phyloP scores from a whole-genome alignment of 2,888 invertebrate genomes.

The Tipula lateralis region DNA sequence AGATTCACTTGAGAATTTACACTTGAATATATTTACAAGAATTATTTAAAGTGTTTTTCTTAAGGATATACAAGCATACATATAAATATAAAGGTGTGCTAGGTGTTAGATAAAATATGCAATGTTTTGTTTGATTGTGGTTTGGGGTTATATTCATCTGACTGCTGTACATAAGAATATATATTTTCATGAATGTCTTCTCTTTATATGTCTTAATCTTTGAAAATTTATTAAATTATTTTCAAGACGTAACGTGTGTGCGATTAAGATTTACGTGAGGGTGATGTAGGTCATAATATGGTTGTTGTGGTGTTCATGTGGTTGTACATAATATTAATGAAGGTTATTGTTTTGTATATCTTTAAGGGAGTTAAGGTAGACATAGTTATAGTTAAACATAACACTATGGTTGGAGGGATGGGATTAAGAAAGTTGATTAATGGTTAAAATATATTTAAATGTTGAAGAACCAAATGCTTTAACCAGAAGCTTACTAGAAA shows the following conservation, averaged over 20 bases:
- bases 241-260: background rate
- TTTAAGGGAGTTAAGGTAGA: too few relatives aligned
- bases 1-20: background rate
- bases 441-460: too few relatives aligned
- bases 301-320: background rate
- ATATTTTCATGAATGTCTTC: background rate
- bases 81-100: background rate
- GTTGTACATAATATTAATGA: background rate
- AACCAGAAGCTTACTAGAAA: too few relatives aligned
- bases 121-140: background rate
- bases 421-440: too few relatives aligned
- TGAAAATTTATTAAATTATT: background rate
- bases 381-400: too few relatives aligned
- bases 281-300: background rate
- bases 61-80: background rate
- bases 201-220: background rate
- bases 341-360: background rate
- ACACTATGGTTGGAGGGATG: too few relatives aligned
- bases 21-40: background rate
- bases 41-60: conserved; percentile 19
- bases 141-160: background rate
- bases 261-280: background rate
- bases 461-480: too few relatives aligned
- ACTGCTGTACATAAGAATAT: background rate
- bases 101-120: background rate